Base-by-base conservation (phyloP, 1,140 invertebrate species). In the Octopus bimaculoides region DNA sequence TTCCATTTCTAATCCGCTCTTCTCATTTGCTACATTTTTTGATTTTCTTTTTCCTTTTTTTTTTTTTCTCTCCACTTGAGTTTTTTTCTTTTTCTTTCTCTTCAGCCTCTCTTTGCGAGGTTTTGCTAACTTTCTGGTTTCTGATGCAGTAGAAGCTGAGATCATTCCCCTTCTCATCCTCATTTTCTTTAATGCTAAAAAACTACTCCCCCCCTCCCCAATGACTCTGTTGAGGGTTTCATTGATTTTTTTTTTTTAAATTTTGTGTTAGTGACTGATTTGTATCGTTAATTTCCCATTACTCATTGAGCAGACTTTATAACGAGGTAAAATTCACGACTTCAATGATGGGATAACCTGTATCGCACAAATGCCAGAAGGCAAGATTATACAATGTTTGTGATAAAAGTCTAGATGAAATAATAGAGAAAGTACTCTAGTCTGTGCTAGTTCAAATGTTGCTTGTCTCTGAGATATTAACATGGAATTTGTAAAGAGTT, bases 321-420 rank as follows among this genome's bases (percentile, higher is more conserved):
- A 61, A 61, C 56, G 17, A 71, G 26, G 26, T 20, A 71, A 71
- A 12, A n/a, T n/a, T 71, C 66, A 14, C 6, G 66, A 71, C 66
- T 71, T 71, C 26, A 71, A 71, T 71, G 66, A 71, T 12, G 66
- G 6, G 26, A 71, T 71, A 71, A 6, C 26, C 66, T 71, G 66
- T 71, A 71, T 71, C 66, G 66, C 66, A 71, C 66, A 71, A 71
- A 71, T 71, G 66, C 66, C 66, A n/a, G 8, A 9, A 6, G 66
- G 66, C 66, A 71, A 71, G 14, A 71, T 20, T 71, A 14, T 71
- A 6, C 14, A 12, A 6, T 71, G 8, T 71, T 71, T 71, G 66
- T 71, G 66, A 71, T 71, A 71, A 71, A 71, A 71, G 66, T 71
- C 14, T 71, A 71, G 66, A 71, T 71, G 66, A 17, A 71, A 71